Evolutionary conservation across 2,797 vertebrate genomes (phyloP), one percentile per base, ranked within the genome.

Genomic region (Poecilia picta): DNA sequence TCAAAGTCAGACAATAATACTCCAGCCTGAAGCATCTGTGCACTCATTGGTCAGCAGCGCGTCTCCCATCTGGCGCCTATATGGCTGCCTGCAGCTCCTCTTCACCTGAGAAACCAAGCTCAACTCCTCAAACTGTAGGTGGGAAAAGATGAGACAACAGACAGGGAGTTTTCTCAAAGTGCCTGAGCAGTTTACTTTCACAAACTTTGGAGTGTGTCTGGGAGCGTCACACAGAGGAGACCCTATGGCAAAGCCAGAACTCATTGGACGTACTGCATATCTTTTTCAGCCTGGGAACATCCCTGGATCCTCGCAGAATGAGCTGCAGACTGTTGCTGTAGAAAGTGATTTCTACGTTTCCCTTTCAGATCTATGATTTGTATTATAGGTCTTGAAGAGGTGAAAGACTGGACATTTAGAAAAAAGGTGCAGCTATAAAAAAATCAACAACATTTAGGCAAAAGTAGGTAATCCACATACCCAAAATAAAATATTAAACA

Each of bases 91-190:
- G 51, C 76, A 7, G n/a, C 45, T 76, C 13, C n/a, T 49, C 80
- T 74, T 81, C 81, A 87, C 85, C 88, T 91, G 87, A 73, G 84
- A 89, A 90, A 75, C 85, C 81, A 91, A 41, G 88, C 89, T 49
- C 79, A 89, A 89, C 85, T 73, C 66, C 45, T 80, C 80, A 87
- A 28, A 82, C 76, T 84, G 84, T 73, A 43, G 0, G 49, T 25
- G 39, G 66, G 39, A n/a, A 43, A n/a, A 70, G 11, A 70, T 43
- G 39, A 43, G 66, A 43, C 10, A 15, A 70, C 23, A 70, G 11
- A 43, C 23, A 43, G 39, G 10, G 33, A 66, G 33, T 39, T n/a
- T 70, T 43, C 23, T 41, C 39, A 70, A 70, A 70, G 39, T 43
- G 39, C 23, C 39, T n/a, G 4, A 8, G 12, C 57, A 70, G 39